Base-by-base conservation (phyloP, 2,113 vertebrate species). In the Microcebus lehilahytsara region DNA sequence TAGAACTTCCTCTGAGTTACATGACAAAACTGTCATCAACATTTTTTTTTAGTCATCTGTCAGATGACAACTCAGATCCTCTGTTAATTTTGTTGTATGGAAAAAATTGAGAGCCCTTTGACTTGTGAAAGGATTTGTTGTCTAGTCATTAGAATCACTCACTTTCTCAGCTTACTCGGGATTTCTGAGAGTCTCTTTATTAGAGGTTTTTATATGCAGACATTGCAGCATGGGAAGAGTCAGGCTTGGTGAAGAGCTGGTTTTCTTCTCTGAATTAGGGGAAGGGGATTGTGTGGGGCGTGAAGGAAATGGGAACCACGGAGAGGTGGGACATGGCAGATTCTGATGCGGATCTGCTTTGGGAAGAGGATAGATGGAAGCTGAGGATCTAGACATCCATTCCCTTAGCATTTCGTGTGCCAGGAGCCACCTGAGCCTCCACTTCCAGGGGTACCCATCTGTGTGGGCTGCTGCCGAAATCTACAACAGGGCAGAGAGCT, bases 321-420 rank as follows among this genome's bases (percentile, higher is more conserved):
- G 23, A 16, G n/a, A 10, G 9, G 27, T 30, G n/a, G 71, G 32
- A 42, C 34, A 7, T 58, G 6, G 53, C 17, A 14, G 49, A 7
- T 22, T 7, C 32, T 16, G 34, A 10, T 60, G 89, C 93, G 6
- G 56, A 19, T 46, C 66, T 0, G 7, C 74, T n/a, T 3, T 16
- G 14, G 85, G 27, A 19, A 71, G 53, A 32, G 23, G 11, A 4
- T 1, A 4, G 2, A 4, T 14, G 42, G 58, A 17, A 13, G 80
- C 0, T 0, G 1, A 25, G 40, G 25, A 9, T 34, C 86, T 22
- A 9, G 46, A 51, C n/a, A 6, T 32, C 25, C 0, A 4, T 14
- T 23, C 16, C 56, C 84, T 46, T 13, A 67, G 27, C 42, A 6
- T 42, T 30, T 0, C 32, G 23, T 53, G 40, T 67, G 23, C 53